Percentiles rank a stretch among this genome's conserved stretches.
Evolutionary conservation across 2,888 invertebrate species (phyloP).

Genomic region (Mechanitis messenoides): DNA sequence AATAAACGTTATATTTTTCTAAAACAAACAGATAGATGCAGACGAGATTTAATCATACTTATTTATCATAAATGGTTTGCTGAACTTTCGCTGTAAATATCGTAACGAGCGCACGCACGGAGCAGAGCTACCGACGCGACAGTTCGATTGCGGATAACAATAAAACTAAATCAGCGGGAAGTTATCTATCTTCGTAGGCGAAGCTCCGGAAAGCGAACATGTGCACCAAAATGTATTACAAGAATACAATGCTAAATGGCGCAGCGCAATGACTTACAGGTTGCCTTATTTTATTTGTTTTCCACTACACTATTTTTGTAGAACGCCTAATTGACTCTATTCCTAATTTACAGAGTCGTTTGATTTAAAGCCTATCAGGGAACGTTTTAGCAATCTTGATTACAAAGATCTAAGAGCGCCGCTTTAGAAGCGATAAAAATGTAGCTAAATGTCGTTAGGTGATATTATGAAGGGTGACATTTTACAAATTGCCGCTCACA

Average conservation of each 20-base stretch:
- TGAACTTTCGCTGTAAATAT: constrained; percentile 15
- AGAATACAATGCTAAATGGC: constrained; percentile 64
- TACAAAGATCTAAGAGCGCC: constrained; percentile 18
- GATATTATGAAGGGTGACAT: constrained; percentile 67
- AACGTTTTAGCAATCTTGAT: constrained; percentile 17
- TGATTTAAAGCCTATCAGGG: constrained; percentile 13
- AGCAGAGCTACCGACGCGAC: constrained; percentile 41
- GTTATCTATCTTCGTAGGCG: constrained; percentile 68
- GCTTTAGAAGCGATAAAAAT: constrained; percentile 30
- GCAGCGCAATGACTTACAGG: constrained; percentile 51
- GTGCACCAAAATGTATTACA: constrained; percentile 61
- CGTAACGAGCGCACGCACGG: constrained; percentile 25
- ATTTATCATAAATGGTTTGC: not conserved
- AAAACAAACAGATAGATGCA: too few species aligned
- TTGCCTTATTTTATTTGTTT: constrained; percentile 41
- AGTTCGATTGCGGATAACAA: constrained; percentile 69
- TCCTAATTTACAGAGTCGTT: constrained; percentile 10
- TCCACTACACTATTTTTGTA: constrained; percentile 8
- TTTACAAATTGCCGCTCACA: constrained; percentile 69
- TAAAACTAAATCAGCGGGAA: constrained; percentile 77
- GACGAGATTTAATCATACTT: not conserved
- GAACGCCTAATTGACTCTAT: constrained; percentile 13
- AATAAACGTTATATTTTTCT: too few species aligned
- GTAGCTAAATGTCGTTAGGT: constrained; percentile 51
- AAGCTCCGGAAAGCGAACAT: constrained; percentile 57